phyloP scores from a whole-genome alignment of 2,113 vertebrate species.

The Peromyscus maniculatus region DNA sequence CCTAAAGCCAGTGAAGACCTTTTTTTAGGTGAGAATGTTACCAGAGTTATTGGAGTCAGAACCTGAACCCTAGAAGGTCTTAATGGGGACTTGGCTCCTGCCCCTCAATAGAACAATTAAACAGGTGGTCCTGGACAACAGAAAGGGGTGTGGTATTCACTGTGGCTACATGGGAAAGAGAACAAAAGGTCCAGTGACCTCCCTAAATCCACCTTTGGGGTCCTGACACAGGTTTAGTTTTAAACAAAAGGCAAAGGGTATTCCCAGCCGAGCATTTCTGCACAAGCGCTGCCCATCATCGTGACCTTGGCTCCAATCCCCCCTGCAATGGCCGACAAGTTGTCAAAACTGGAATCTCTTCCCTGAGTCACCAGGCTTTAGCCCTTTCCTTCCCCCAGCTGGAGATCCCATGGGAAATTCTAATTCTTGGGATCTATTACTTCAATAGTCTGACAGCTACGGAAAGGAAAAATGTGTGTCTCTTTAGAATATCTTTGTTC shows the following conservation, averaged over 20 bases:
- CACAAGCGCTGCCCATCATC: too few species aligned
- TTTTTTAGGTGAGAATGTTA: neutral
- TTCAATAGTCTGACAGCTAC: neutral
- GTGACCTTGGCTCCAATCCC: neutral
- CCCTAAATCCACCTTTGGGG: neutral
- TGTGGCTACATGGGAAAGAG: neutral
- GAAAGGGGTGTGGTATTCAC: neutral
- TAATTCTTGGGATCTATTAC: neutral
- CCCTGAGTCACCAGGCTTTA: neutral
- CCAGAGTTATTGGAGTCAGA: neutral
- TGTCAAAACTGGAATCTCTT: neutral
- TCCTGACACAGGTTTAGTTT: neutral
- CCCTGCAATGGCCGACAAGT: neutral
- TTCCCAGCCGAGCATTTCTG: too few species aligned
- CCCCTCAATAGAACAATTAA: neutral
- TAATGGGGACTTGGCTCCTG: neutral
- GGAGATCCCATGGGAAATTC: neutral
- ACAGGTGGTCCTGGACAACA: neutral
- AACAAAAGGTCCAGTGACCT: neutral
- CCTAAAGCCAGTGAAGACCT: slow-evolving; percentile 23
- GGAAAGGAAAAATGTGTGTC: neutral
- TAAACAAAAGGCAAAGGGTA: neutral
- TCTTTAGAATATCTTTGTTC: neutral
- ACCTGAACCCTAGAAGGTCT: neutral
- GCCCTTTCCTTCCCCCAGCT: neutral